A percentile compares a stretch with the other conserved stretches of the same genome.
These are phyloP conservation scores for Mya arenaria DNA, from an alignment of 1,140 invertebrate genomes.

Conservation along the genomic window DNA sequence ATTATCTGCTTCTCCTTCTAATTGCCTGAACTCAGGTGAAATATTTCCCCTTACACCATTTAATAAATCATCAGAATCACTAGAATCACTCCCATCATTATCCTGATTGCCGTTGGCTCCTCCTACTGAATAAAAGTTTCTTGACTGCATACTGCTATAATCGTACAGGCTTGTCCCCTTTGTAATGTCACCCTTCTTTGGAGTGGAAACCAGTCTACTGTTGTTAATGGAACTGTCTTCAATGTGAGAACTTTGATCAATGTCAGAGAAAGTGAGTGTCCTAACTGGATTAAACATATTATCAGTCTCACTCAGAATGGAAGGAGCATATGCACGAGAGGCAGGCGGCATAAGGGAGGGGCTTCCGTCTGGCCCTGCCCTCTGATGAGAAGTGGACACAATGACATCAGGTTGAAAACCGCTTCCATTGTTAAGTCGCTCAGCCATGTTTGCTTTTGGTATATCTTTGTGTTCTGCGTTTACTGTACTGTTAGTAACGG, in stretches of 20 bases:
- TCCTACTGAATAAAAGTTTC: background rate
- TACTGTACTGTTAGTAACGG: background rate
- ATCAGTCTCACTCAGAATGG: constrained; percentile 38
- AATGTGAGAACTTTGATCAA: constrained; percentile 50
- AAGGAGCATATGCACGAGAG: constrained; percentile 27
- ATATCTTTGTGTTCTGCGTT: background rate
- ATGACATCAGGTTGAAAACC: constrained; percentile 48
- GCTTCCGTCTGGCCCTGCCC: constrained; percentile 46
- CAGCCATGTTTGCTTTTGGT: background rate
- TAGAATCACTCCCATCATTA: constrained; percentile 14
- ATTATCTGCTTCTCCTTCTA: constrained; percentile 45
- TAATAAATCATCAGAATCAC: constrained; percentile 42
- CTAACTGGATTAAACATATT: constrained; percentile 44
- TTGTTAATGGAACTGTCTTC: constrained; percentile 40
- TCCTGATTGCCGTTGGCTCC: background rate
- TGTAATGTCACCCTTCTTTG: constrained; percentile 5
- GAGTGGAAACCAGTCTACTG: constrained; percentile 47
- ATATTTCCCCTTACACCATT: background rate
- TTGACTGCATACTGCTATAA: constrained; percentile 1
- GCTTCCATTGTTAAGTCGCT: background rate
- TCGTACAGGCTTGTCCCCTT: background rate
- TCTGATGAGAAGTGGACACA: constrained; percentile 34
- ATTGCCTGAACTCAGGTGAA: constrained; percentile 37
- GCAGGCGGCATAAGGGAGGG: constrained; percentile 18
- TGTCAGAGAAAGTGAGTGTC: constrained; percentile 49